Base-by-base conservation (phyloP, 2,888 invertebrate species). In the Chaetogeoica ovagalla region DNA sequence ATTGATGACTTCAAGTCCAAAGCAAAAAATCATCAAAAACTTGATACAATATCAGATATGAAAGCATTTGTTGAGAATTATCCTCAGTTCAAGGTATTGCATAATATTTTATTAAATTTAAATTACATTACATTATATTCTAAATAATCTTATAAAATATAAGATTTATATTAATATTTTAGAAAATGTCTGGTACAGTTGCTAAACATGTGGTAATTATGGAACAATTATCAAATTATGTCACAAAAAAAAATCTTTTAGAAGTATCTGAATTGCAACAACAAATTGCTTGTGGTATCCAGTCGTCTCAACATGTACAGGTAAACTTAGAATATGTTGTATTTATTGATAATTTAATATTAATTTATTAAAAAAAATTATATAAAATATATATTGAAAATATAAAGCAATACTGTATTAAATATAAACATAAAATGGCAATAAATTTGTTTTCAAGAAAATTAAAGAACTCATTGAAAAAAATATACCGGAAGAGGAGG, bases 41-140 rank as follows among this genome's bases (percentile, higher is more conserved):
- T 99, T 3, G 98, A 99, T 88, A 97, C 96, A 84, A 98, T 99
- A 84, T 91, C 94, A 0, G 99, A 99, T 86, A 98, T 99, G 98
- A 99, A 99, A 88, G 93, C 91, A 85, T 98, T 98, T 86, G 95
- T 99, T 0, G 98, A 99, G 86, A 93, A 94, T 19, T 99, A 99
- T 88, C 99, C 99, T 0, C 93, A 98, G 84, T 99, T 99, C 86
- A 98, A 97, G 87, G 90, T 90, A 84, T 48, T 57, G 6, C 23
- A 62, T 0, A 60, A 21, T 39, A 72, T 52, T 71, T 55, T 11
- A 66, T 15, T 71, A 69, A 2, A 30, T 81, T 19, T 55, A 19
- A n/a, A n/a, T n/a, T n/a, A n/a, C n/a, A n/a, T n/a, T n/a, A n/a
- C n/a, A 52, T 52, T 13, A 52, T n/a, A 52, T 52, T 52, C 11